These are phyloP conservation scores for Erythrolamprus reginae DNA, from an alignment of 2,113 vertebrate species.

Conservation along the genomic window DNA sequence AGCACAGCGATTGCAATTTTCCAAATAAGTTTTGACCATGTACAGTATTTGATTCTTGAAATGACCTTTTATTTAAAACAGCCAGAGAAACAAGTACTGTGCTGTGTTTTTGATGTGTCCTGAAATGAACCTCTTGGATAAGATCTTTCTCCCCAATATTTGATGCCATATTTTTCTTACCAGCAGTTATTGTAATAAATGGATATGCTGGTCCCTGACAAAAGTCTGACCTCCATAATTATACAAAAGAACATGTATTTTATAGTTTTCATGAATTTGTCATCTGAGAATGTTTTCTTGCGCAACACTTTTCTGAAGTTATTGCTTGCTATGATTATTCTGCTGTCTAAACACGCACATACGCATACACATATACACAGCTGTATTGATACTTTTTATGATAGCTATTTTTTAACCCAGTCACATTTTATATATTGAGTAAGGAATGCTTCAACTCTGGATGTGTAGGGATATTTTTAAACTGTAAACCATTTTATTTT, in stretches of 20 bases:
- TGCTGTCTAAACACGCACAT: not conserved
- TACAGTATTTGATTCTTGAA: not conserved
- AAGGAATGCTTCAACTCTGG: not conserved
- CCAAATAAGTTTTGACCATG: not conserved
- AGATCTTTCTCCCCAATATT: not conserved
- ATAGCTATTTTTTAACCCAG: not conserved
- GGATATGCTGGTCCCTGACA: not conserved
- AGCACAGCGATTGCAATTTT: not conserved
- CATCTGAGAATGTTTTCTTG: not conserved
- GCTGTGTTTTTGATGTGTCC: not conserved
- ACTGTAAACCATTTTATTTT: not conserved
- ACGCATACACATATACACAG: not conserved
- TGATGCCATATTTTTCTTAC: not conserved
- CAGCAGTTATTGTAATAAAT: not conserved
- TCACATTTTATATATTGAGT: not conserved
- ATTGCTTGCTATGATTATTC: not conserved
- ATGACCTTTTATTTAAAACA: not conserved
- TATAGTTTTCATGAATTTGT: not conserved
- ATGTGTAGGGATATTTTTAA: not conserved
- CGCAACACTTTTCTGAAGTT: not conserved
- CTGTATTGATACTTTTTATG: not conserved
- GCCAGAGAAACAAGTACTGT: not conserved
- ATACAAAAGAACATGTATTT: not conserved
- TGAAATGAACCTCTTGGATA: not conserved
- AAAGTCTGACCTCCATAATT: not conserved